Evolutionary conservation across 2,888 invertebrate species (phyloP), one percentile per base, ranked within the genome.

Genomic region (Norana najaformis): DNA sequence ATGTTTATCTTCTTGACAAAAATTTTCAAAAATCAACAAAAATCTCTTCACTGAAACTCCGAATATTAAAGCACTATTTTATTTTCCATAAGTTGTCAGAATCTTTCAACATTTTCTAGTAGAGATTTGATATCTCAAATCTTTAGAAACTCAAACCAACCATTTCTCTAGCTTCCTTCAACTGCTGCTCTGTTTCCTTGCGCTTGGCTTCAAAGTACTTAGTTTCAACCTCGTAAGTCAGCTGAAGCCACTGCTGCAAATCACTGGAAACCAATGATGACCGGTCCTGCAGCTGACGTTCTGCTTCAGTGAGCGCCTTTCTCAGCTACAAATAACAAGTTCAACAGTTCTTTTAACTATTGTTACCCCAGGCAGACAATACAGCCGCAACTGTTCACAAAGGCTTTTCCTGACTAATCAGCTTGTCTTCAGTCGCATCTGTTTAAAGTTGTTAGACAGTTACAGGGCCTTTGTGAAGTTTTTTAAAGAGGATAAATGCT

Each of bases 181-280:
- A 95, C 94, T 98, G 98, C 93, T 96, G 96, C 93, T 98, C 97
- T 0, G 98, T 98, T 85, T 96, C 95, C 92, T 96, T 96, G 94
- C 97, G 97, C 95, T 98, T 98, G 93, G 97, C 96, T 91, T 97
- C 96, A 94, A 98, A 98, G 35, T 97, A 96, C 92, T 97, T 96
- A 95, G 97, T 97, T 95, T 99, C 99, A 91, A 98, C 96, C 95
- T 99, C 99, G 95, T 99, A 98, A 0, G 99, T 99, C 89, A 98
- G 96, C 94, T 99, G 98, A 34, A 99, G 95, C 98, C 99, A 98
- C 92, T 97, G 97, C 94, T 99, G 99, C 14, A 99, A 96, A 5
- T 97, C 97, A 39, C 47, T 88, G 38, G 88, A 8, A 47, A 88
- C n/a, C n/a, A 47, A 39, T 8, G 69, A 41, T 34, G 88, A 36